Evolutionary conservation across 2,113 vertebrate species (phyloP).

Genomic region (Phrynosoma blainvillii): DNA sequence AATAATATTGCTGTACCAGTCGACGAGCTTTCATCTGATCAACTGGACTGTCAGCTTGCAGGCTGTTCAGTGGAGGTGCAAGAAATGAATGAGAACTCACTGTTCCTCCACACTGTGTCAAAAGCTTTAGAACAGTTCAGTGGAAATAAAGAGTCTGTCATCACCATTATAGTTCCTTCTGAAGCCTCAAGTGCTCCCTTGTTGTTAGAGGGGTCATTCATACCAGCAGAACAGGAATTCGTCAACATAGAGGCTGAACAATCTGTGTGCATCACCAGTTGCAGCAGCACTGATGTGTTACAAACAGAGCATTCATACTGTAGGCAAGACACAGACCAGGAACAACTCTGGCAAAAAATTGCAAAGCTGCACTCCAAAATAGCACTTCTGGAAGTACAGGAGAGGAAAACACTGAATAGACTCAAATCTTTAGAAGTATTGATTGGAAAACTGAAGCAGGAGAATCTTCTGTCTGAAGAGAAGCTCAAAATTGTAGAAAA

Average conservation of each 20-base stretch:
- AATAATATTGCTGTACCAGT: conserved; percentile 49
- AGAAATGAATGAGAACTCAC: conserved; percentile 65
- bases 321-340: conserved; percentile 77
- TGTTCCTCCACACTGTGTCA: conserved; percentile 73
- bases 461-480: conserved; percentile 82
- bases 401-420: conserved; percentile 81
- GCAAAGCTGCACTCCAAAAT: conserved; percentile 84
- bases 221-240: conserved; percentile 58
- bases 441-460: conserved; percentile 78
- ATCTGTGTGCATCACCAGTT: conserved; percentile 34
- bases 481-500: conserved; percentile 80
- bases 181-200: conserved; percentile 60
- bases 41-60: conserved; percentile 44
- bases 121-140: conserved; percentile 71
- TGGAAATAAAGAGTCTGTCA: conserved; percentile 70
- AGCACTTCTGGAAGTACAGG: conserved; percentile 82
- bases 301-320: conserved; percentile 87
- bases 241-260: conserved; percentile 53
- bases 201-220: conserved; percentile 51
- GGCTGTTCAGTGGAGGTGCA: conserved; percentile 63
- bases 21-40: conserved; percentile 58
- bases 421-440: conserved; percentile 81
- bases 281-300: conserved; percentile 64
- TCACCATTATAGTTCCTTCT: conserved; percentile 75
- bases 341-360: conserved; percentile 86